phyloP scores from a whole-genome alignment of 2,113 vertebrate species.

The Rattus norvegicus region DNA sequence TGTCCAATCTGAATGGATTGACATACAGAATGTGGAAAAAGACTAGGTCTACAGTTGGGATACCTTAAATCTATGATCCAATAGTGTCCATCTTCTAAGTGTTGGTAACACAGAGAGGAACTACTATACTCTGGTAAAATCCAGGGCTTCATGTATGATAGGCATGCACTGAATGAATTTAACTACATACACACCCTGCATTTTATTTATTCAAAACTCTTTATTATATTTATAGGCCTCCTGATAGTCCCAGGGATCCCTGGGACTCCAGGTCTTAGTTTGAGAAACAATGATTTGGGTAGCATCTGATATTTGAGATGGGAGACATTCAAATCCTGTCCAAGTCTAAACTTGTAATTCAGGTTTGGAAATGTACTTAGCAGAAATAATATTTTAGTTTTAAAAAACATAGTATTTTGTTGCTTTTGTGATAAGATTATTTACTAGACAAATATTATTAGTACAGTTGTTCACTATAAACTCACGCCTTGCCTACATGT shows the following conservation, averaged over 20 bases:
- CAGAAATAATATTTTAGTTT: not conserved
- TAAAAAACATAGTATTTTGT: not conserved
- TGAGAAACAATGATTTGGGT: not conserved
- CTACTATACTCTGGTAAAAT: not conserved
- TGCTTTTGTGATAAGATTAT: constrained; percentile 28
- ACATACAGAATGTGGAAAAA: not conserved
- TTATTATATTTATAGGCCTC: not conserved
- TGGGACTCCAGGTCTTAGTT: not conserved
- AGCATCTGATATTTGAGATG: constrained; percentile 4
- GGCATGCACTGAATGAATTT: not conserved
- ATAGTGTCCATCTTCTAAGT: not conserved
- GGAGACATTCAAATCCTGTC: not conserved
- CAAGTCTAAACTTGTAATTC: not conserved
- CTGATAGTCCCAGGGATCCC: not conserved
- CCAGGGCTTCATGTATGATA: not conserved
- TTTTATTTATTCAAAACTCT: constrained; percentile 5
- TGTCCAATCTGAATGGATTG: not conserved
- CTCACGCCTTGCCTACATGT: not conserved
- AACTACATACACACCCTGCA: not conserved
- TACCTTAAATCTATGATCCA: not conserved
- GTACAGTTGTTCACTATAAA: not conserved
- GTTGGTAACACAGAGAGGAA: not conserved
- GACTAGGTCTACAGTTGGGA: not conserved
- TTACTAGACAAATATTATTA: not conserved
- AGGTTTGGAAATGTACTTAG: not conserved